Percentiles rank a stretch among this genome's conserved stretches.
These are phyloP conservation scores for Monoplex corrugatus DNA, from an alignment of 2,888 invertebrate genomes.

Conservation along the genomic window DNA sequence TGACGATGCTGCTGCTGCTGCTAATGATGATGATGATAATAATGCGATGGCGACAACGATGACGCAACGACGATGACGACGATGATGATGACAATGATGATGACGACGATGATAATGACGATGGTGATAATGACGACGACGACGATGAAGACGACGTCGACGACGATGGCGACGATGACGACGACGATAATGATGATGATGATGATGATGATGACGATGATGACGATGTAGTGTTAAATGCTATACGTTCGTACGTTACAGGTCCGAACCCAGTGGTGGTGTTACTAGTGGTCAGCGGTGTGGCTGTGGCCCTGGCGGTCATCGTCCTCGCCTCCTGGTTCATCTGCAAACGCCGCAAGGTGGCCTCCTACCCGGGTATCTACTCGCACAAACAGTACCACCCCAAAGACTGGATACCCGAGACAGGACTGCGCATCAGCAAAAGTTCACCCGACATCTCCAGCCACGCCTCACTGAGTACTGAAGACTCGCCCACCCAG, in stretches of 20 bases:
- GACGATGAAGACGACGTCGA: background rate
- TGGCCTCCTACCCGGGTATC: slow-evolving; percentile 46
- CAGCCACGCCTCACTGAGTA: slow-evolving; percentile 35
- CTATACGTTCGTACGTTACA: slow-evolving; percentile 51
- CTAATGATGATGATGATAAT: too few species aligned
- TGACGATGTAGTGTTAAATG: background rate
- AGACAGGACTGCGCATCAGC: slow-evolving; percentile 69
- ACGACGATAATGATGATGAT: background rate
- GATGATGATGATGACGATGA: background rate
- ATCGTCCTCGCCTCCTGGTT: slow-evolving; percentile 66
- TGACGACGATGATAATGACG: background rate
- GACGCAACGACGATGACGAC: background rate
- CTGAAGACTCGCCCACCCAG: slow-evolving; percentile 41
- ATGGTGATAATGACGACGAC: background rate
- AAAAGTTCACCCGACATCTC: slow-evolving; percentile 77
- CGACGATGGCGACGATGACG: background rate
- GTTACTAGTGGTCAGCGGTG: slow-evolving; percentile 60
- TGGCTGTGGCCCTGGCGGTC: slow-evolving; percentile 62
- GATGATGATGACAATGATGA: background rate
- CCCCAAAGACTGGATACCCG: slow-evolving; percentile 16
- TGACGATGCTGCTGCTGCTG: too few species aligned
- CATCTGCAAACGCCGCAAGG: slow-evolving; percentile 59
- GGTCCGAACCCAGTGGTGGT: slow-evolving; percentile 65
- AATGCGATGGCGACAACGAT: too few species aligned
- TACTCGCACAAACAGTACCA: slow-evolving; percentile 41